These are phyloP conservation scores for Apteryx owenii DNA, from an alignment of 2,113 vertebrate species.

Conservation along the genomic window DNA sequence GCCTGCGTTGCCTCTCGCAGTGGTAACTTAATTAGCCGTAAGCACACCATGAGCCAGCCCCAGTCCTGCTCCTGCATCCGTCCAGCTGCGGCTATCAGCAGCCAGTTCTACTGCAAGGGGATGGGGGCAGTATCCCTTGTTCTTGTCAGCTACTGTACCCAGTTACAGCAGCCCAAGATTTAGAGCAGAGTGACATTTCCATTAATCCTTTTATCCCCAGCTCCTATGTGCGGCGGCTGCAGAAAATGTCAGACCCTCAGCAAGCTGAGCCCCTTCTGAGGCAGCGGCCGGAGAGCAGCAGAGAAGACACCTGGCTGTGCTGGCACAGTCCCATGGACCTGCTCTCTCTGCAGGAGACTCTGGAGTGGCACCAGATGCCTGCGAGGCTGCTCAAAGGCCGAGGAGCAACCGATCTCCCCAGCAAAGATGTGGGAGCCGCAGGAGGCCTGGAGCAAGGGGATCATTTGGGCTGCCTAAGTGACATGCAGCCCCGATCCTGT, in stretches of 20 bases:
- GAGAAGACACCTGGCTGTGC: accelerated
- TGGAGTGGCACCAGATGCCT: not conserved
- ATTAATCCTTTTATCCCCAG: constrained; percentile 26
- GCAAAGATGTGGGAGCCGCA: not conserved
- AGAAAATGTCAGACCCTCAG: not conserved
- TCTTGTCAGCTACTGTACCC: not conserved
- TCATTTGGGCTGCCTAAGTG: no score
- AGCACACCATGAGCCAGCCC: not conserved
- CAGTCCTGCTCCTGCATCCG: not conserved
- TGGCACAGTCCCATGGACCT: not conserved
- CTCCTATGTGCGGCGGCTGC: not conserved
- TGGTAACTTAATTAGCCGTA: not conserved
- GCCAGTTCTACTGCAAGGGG: accelerated
- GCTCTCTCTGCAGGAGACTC: not conserved
- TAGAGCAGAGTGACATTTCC: not conserved
- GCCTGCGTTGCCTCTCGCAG: accelerated
- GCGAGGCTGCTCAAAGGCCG: not conserved
- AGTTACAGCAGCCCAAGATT: not conserved
- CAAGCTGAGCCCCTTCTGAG: not conserved
- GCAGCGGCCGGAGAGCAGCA: not conserved
- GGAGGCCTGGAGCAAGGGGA: not conserved
- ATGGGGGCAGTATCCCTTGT: not conserved
- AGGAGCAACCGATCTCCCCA: accelerated
- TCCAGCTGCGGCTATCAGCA: not conserved
- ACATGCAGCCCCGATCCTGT: not conserved